These are phyloP conservation scores for Ophiodon elongatus DNA, from an alignment of 2,113 vertebrate genomes.

Conservation along the genomic window DNA sequence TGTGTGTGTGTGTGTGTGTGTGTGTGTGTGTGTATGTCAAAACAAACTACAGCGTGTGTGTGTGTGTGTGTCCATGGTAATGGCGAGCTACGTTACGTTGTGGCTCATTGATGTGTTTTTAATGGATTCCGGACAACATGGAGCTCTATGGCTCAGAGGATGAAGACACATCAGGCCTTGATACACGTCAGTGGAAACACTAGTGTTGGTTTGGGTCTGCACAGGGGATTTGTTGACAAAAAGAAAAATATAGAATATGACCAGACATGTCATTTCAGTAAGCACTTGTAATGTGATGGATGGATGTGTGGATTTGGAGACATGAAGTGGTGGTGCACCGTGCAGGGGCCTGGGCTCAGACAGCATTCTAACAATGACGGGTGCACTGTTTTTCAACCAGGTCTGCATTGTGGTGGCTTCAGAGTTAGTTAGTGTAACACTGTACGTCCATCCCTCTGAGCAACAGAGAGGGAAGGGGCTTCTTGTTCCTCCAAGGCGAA, in stretches of 20 bases:
- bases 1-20: neutral
- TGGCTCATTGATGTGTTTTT: neutral
- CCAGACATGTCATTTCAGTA: neutral
- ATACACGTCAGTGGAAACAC: neutral
- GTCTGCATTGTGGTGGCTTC: neutral
- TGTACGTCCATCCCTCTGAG: neutral
- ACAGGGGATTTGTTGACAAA: neutral
- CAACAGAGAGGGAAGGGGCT: neutral
- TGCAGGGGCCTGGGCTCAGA: neutral
- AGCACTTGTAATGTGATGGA: neutral
- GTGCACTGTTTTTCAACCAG: neutral
- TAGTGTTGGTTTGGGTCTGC: slow-evolving; percentile 4
- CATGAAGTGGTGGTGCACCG: neutral
- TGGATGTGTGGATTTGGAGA: neutral
- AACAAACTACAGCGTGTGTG: neutral
- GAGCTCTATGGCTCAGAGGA: neutral
- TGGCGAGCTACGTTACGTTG: neutral
- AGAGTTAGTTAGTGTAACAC: neutral
- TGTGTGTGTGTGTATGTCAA: neutral
- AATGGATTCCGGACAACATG: neutral
- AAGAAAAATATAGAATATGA: neutral
- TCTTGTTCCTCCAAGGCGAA: neutral
- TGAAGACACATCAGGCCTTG: neutral
- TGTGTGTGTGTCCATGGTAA: neutral
- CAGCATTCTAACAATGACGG: neutral